phyloP scores from a whole-genome alignment of 2,888 invertebrate species.

The Scaeva pyrastri region DNA sequence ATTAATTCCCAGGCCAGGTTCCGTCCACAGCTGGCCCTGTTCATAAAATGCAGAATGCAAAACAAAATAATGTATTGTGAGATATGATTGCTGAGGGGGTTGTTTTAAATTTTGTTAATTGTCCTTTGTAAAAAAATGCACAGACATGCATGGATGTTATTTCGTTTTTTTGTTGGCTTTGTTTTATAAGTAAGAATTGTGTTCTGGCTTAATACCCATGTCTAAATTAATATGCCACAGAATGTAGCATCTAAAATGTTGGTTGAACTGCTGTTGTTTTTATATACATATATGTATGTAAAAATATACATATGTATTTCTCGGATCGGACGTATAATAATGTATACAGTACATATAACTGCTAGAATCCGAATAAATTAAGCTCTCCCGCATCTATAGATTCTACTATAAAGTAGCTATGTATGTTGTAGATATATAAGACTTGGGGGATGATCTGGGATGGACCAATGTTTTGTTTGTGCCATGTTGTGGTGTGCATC shows the following conservation, averaged over 20 bases:
- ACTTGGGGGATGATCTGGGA: constrained; percentile 42
- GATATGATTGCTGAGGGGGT: constrained; percentile 29
- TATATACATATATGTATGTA: not conserved
- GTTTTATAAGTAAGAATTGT: constrained; percentile 10
- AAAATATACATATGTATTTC: too few species aligned
- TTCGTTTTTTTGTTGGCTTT: constrained; percentile 42
- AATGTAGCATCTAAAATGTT: constrained; percentile 52
- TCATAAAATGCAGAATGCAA: constrained; percentile 31
- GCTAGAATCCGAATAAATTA: constrained; percentile 44
- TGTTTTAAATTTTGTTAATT: constrained; percentile 60
- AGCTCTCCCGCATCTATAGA: constrained; percentile 21
- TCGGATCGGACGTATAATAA: not conserved
- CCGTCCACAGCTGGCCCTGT: not conserved
- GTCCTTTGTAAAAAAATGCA: constrained; percentile 64
- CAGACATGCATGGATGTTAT: constrained; percentile 65
- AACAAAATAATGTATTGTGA: constrained; percentile 63
- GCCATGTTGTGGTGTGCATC: constrained; percentile 28
- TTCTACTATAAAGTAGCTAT: not conserved
- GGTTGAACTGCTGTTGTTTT: not conserved
- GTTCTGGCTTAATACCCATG: constrained; percentile 63
- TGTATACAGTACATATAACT: not conserved
- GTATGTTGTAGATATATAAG: not conserved
- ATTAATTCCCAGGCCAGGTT: not conserved
- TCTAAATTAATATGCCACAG: constrained; percentile 72
- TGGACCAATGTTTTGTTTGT: constrained; percentile 1